Percentiles rank a stretch among this genome's conserved stretches.
Evolutionary conservation across 2,888 invertebrate species (phyloP).

Genomic region (Cephus nigrinus): DNA sequence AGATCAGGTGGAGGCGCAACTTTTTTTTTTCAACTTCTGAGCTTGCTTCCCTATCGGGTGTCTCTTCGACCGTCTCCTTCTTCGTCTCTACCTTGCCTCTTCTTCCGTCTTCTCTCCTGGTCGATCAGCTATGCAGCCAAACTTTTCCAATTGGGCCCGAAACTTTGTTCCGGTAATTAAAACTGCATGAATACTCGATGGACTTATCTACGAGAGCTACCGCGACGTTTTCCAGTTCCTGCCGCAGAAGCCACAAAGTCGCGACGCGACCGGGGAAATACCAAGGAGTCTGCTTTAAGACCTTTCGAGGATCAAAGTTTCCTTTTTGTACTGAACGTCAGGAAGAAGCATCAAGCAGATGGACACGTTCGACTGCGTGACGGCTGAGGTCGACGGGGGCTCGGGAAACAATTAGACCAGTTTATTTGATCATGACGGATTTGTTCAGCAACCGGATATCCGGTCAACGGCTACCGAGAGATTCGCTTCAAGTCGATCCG

Average conservation of each 20-base stretch:
- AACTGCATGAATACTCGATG: constrained; percentile 62
- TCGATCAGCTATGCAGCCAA: constrained; percentile 61
- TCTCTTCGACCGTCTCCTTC: constrained; percentile 8
- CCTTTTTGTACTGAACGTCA: not conserved
- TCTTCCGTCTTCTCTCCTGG: constrained; percentile 11
- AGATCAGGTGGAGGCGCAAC: constrained; percentile 26
- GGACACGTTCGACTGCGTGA: not conserved
- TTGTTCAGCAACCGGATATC: not conserved
- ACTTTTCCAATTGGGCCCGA: constrained; percentile 64
- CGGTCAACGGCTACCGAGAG: not conserved
- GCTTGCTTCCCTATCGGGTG: not conserved
- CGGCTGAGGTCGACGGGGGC: not conserved
- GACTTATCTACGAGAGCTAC: constrained; percentile 37
- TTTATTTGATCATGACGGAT: not conserved
- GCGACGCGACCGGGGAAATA: not conserved
- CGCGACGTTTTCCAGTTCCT: not conserved
- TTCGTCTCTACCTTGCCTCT: constrained; percentile 13
- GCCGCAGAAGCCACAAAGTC: not conserved
- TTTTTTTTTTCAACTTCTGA: not conserved
- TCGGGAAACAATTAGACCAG: not conserved
- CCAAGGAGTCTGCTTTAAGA: not conserved
- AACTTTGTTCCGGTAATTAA: constrained; percentile 65
- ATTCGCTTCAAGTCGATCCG: not conserved
- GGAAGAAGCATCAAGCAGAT: not conserved
- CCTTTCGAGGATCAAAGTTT: not conserved